Base-by-base conservation (phyloP, 2,888 invertebrate genomes). In the Notodonta dromedarius region DNA sequence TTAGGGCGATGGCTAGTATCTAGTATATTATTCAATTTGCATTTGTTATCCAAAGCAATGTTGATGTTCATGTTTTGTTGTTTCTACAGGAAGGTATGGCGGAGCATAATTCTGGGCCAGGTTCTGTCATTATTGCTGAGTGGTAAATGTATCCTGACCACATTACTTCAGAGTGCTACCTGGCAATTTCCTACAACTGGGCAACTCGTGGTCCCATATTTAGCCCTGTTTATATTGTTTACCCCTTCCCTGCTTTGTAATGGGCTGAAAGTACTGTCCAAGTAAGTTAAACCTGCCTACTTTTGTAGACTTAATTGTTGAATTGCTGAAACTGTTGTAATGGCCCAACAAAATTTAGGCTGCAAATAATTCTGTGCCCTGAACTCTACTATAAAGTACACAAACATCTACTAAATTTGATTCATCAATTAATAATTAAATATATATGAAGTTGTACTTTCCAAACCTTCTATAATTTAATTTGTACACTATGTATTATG, bases 191-290 rank as follows among this genome's bases (percentile, higher is more conserved):
- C 97, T 40, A 97, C 97, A 9, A 96, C 97, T 71, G 97, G 96
- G 56, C 98, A 98, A 89, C 95, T 96, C 71, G 95, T 98, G 77
- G 94, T 96, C 57, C 97, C 97, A 79, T 98, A 98, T 84, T 93
- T 96, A 71, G 93, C 96, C 69, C 94, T 98, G 72, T 96, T 96
- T 78, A 91, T 97, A 74, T 94, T 97, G 66, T 98, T 96, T 83
- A 96, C 96, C 55, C 96, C 96, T 61, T 95, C 96, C 86, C 89
- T 97, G 78, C 95, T 97, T 2, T 97, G 96, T 87, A 94, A 95
- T 73, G 95, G 95, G 66, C 93, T 97, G 53, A 94, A 95, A 71
- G 94, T 95, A 56, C 87, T 97, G 69, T 94, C 94, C 74, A 94
- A 95, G 79, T 95, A 96, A 84, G 97, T 84, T n/a, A 11, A 6